Base-by-base conservation (phyloP, 1,140 invertebrate species). In the Whitmania pigra region DNA sequence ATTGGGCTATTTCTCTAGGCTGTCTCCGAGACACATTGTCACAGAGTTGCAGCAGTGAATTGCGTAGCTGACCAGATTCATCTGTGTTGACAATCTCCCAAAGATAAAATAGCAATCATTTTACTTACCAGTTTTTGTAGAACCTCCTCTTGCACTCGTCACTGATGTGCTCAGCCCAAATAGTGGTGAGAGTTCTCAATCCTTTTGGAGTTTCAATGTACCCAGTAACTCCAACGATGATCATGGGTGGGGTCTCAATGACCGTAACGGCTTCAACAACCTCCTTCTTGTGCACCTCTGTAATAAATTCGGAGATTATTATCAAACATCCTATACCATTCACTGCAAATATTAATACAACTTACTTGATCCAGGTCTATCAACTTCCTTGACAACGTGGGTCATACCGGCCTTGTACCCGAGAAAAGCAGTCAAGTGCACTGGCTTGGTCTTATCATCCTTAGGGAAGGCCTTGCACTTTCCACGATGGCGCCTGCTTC, bases 381-480 rank as follows among this genome's bases (percentile, higher is more conserved):
- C 95, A 67, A 96, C 94, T 86, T 99, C 96, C 78, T 97, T 87
- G 5, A 99, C 92, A 83, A 99, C 91, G 82, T 99, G 97, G 76
- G 95, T 97, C 97, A 99, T 99, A 81, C 97, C 97, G 82, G 96
- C 94, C 83, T 99, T 99, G 83, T 97, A 99, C 66, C 90, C 93
- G 76, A 99, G 87, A 82, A 99, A 99, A 72, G 94, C 91, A 9
- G 97, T 99, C 53, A 99, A 85, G 86, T 99, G 97, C 7, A 98
- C 92, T 49, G 97, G 96, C 82, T 98, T 98, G 75, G 83, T 88
- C 27, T 89, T 86, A 81, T 99, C 94, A 89, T 99, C 97, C 80
- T 94, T 97, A n/a, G 97, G 97, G 86, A 99, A 99, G 74, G 96
- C 91, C 92, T 99, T 99, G 69, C 95, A 92, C 84, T 97, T 97